Evolutionary conservation across 2,113 vertebrate species (phyloP), one percentile per base, ranked within the genome.

Genomic region (Mastomys coucha): DNA sequence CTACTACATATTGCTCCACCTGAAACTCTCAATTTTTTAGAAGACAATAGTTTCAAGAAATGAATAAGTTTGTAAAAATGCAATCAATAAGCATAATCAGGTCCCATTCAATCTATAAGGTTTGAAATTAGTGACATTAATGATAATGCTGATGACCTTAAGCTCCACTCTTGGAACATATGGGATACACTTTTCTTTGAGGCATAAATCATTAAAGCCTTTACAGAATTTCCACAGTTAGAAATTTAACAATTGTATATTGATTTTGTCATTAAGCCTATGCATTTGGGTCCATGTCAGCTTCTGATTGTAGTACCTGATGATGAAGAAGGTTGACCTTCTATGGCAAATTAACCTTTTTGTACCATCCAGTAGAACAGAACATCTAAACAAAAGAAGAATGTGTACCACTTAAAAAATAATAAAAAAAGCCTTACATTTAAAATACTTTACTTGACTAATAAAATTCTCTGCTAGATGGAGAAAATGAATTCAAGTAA

Each of bases 261-360:
- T 94, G 86, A 98, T 97, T 96, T 96, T 97, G 89, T 88, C 92
- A 96, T 97, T 92, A 97, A 95, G 91, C 70, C 84, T 33, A 73
- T 0, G 13, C 60, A 92, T 33, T 96, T 87, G 58, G 76, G 91
- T 73, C 28, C 91, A 97, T 98, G 96, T 98, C 95, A 98, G 86
- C 84, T 91, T 97, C 97, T 97, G 87, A 84, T 67, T 91, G 95
- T 96, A 97, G 93, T 90, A 97, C 94, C 72, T 3, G 28, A 97
- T 98, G 97, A 98, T 98, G 97, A 95, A 98, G 97, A 95, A 98
- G 91, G 94, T 82, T 98, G 98, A 98, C 98, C 96, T 98, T 98
- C 97, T 98, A 85, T 98, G 92, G 97, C 97, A 97, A 98, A 98
- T 98, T 98, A 98, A 98, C 96, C 96, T 98, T 98, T 98, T 97